Percentiles rank a stretch among this genome's conserved stretches.
Evolutionary conservation across 2,113 vertebrate species (phyloP).

Genomic region (Gobio gobio): DNA sequence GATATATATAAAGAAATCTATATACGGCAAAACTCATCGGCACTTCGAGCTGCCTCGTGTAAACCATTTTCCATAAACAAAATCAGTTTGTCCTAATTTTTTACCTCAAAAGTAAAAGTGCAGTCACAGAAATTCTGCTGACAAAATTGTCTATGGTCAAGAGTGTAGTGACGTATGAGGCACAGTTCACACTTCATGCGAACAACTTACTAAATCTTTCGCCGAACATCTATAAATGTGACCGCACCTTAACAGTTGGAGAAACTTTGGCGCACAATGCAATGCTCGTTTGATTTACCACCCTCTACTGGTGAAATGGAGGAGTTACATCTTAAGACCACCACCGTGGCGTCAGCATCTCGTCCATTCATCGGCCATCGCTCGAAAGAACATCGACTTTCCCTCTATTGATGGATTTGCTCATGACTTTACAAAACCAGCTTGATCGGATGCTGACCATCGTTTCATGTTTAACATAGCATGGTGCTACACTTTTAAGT

Average conservation of each 20-base stretch:
- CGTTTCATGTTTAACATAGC: conserved; percentile 13
- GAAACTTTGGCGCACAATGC: neutral
- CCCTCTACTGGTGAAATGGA: conserved; percentile 6
- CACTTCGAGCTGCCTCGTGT: conserved; percentile 60
- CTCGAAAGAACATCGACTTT: neutral
- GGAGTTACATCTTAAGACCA: neutral
- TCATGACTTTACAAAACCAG: neutral
- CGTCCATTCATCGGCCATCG: neutral
- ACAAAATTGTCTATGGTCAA: neutral
- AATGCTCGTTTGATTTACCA: neutral
- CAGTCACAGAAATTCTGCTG: neutral
- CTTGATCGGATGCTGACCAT: conserved; percentile 41
- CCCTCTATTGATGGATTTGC: neutral
- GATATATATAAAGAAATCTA: conserved; percentile 62
- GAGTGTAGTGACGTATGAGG: neutral
- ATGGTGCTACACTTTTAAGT: conserved; percentile 5
- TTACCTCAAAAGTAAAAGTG: conserved; percentile 13
- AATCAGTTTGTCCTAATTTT: conserved; percentile 7
- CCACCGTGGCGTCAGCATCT: neutral
- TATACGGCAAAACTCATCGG: conserved; percentile 68
- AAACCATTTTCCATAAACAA: neutral
- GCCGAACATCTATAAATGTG: neutral
- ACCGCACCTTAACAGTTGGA: neutral
- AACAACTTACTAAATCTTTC: neutral
- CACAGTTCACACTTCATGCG: neutral